Conservation (phyloP, 2,113 vertebrate genomes). For the Tachysurus vachellii region DNA sequence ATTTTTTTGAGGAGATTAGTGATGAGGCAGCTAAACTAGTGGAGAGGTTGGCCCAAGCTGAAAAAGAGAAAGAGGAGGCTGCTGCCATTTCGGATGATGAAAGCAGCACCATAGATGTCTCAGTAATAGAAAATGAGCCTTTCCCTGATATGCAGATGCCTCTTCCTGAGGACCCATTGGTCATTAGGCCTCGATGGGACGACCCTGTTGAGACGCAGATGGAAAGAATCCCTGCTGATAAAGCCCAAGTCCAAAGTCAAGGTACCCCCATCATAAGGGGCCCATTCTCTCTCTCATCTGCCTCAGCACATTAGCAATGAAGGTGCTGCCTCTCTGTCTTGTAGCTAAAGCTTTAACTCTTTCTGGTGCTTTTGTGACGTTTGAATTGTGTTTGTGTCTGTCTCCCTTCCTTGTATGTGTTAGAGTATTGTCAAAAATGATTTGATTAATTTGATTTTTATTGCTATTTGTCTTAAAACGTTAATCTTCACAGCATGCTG, state of each 20-base stretch:
- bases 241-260: slow-evolving; percentile 89
- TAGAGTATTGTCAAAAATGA: slow-evolving; percentile 91
- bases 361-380: slow-evolving; percentile 75
- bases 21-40: slow-evolving; percentile 94
- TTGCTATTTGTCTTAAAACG: slow-evolving; percentile 23
- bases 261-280: slow-evolving; percentile 92
- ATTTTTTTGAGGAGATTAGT: slow-evolving; percentile 95
- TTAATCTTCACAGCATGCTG: slow-evolving; percentile 10
- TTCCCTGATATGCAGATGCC: slow-evolving; percentile 85
- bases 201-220: slow-evolving; percentile 98
- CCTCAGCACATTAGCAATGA: slow-evolving; percentile 81
- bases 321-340: slow-evolving; percentile 75
- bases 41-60: slow-evolving; percentile 87
- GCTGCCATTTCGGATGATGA: slow-evolving; percentile 86
- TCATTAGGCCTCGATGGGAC: slow-evolving; percentile 95
- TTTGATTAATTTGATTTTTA: slow-evolving; percentile 38
- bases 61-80: slow-evolving; percentile 81
- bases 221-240: slow-evolving; percentile 96
- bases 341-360: slow-evolving; percentile 74
- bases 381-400: slow-evolving; percentile 77
- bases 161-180: slow-evolving; percentile 92
- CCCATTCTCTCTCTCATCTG: slow-evolving; percentile 82
- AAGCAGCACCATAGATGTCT: slow-evolving; percentile 91
- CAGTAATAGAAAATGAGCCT: slow-evolving; percentile 88
- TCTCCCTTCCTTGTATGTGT: slow-evolving; percentile 71